Percentiles rank a stretch among this genome's conserved stretches.
phyloP scores from a whole-genome alignment of 2,888 invertebrate species.

The Ormyrus thymus region DNA sequence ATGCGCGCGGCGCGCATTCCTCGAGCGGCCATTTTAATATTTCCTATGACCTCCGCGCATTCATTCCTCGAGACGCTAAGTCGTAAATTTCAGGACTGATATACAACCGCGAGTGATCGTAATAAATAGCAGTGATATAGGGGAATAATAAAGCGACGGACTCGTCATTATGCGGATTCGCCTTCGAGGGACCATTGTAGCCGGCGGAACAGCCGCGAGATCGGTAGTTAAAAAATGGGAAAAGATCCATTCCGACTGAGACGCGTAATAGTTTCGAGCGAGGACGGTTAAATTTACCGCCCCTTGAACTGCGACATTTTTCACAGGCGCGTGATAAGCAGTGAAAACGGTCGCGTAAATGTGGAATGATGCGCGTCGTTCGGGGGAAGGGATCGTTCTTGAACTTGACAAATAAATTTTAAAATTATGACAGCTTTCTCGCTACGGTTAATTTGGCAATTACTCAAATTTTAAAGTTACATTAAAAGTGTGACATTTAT shows the following conservation, averaged over 20 bases:
- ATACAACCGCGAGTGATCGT: constrained; percentile 49
- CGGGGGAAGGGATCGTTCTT: too few relatives aligned
- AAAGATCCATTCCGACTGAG: not conserved
- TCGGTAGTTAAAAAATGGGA: not conserved
- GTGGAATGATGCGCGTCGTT: too few relatives aligned
- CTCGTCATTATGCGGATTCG: constrained; percentile 43
- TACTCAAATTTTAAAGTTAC: too few relatives aligned
- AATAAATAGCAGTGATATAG: constrained; percentile 52
- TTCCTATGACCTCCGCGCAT: constrained; percentile 22
- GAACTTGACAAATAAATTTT: too few relatives aligned
- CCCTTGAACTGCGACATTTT: not conserved
- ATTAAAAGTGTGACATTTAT: too few relatives aligned
- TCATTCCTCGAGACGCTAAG: constrained; percentile 25
- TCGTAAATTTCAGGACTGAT: constrained; percentile 46
- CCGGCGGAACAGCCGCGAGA: not conserved
- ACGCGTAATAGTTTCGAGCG: constrained; percentile 1
- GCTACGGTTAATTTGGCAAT: too few relatives aligned
- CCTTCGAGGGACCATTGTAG: constrained; percentile 25
- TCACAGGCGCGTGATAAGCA: not conserved
- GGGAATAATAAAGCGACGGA: constrained; percentile 47
- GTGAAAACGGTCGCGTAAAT: too few relatives aligned
- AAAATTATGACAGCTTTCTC: too few relatives aligned
- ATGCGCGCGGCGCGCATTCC: constrained; percentile 18
- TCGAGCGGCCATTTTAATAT: constrained; percentile 31
- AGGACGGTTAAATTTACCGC: not conserved